These are phyloP conservation scores for Gryon sp. DNA, from an alignment of 1,140 invertebrate genomes.

Conservation along the genomic window DNA sequence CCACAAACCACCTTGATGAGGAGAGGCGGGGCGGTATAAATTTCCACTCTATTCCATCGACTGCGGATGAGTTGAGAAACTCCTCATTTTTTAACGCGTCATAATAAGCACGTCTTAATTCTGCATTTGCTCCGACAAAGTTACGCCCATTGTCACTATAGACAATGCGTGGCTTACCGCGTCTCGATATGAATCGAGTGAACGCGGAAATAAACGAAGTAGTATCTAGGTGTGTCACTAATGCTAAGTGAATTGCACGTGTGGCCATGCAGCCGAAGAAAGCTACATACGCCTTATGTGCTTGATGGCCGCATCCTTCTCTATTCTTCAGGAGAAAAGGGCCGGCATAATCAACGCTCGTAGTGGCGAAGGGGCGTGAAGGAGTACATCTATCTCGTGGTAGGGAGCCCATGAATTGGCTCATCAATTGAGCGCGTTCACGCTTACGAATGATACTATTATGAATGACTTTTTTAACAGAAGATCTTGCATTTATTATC, in stretches of 20 bases:
- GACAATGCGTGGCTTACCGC: background rate
- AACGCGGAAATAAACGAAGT: background rate
- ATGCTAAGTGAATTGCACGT: background rate
- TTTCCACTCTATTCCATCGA: background rate
- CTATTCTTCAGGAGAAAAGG: background rate
- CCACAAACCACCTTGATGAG: conserved; percentile 67
- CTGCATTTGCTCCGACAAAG: background rate
- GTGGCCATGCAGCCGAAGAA: background rate
- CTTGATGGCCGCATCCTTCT: background rate
- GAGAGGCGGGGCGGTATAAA: conserved; percentile 8
- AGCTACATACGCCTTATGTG: background rate
- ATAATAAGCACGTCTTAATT: background rate
- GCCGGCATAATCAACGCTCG: conserved; percentile 45
- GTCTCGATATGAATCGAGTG: background rate
- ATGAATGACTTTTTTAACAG: too few species aligned
- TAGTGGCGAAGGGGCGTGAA: conserved; percentile 54
- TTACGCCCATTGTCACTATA: background rate
- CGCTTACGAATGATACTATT: too few species aligned
- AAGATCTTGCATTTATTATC: too few species aligned
- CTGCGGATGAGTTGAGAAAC: background rate
- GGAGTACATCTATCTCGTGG: conserved; percentile 32
- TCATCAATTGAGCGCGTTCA: background rate
- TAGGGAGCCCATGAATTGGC: conserved; percentile 69
- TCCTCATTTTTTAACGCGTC: background rate
- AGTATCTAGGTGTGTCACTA: background rate